Evolutionary conservation across 1,140 invertebrate genomes (phyloP).

Genomic region (Choristoneura fumiferana): DNA sequence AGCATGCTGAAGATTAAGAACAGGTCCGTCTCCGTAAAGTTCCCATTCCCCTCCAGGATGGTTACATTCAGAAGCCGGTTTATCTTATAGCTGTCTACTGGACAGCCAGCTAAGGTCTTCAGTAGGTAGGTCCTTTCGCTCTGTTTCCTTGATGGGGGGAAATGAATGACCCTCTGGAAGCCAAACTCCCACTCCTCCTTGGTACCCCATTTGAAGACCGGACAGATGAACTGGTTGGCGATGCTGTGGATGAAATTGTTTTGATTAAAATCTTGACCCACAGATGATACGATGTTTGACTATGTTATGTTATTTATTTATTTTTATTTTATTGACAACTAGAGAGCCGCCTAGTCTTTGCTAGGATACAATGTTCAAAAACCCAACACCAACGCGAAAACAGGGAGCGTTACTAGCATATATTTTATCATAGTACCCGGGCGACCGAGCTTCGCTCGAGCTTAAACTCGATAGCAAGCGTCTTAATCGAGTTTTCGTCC

Average conservation of each 20-base stretch:
- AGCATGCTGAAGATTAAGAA: constrained; percentile 86
- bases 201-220: constrained; percentile 88
- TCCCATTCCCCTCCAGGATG: constrained; percentile 81
- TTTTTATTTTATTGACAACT: too few relatives aligned
- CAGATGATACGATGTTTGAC: too few relatives aligned
- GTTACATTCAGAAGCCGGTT: constrained; percentile 83
- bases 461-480: too few relatives aligned
- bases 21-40: constrained; percentile 86
- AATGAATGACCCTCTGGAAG: constrained; percentile 85
- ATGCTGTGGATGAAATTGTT: constrained; percentile 76
- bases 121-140: constrained; percentile 87
- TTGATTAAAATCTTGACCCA: too few relatives aligned
- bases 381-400: too few relatives aligned
- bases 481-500: too few relatives aligned
- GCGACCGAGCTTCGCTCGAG: too few relatives aligned
- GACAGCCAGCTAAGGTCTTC: constrained; percentile 87
- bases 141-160: constrained; percentile 82
- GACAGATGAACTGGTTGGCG: constrained; percentile 85
- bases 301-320: too few relatives aligned
- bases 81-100: constrained; percentile 83
- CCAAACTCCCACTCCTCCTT: constrained; percentile 89
- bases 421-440: too few relatives aligned
- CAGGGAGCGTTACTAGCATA: too few relatives aligned
- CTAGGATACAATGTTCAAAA: too few relatives aligned
- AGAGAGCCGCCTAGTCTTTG: too few relatives aligned